phyloP scores from a whole-genome alignment of 2,113 vertebrate species.

The Aplodontia rufa region DNA sequence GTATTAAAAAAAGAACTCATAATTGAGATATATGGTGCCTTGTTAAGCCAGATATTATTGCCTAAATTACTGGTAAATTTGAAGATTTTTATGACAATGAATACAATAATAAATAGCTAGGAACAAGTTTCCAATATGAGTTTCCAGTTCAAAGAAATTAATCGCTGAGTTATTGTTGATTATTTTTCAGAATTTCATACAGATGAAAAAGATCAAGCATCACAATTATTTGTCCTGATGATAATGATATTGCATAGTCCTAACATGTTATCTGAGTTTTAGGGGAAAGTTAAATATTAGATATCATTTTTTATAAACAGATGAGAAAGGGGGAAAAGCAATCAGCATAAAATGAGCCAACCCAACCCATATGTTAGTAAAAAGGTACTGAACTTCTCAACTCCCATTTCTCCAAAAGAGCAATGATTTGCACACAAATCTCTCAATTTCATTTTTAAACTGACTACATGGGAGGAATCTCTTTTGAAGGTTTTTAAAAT shows the following conservation, averaged over 20 bases:
- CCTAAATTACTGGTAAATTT: conserved; percentile 65
- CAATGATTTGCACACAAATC: background rate
- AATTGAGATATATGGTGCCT: background rate
- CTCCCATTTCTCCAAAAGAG: background rate
- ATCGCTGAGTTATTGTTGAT: conserved; percentile 5
- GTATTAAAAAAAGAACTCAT: conserved; percentile 21
- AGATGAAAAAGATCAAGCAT: conserved; percentile 11
- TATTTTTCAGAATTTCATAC: conserved; percentile 16
- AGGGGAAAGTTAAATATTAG: background rate
- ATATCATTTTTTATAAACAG: conserved; percentile 23
- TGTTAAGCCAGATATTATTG: background rate
- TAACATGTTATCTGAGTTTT: background rate
- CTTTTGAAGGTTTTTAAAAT: background rate
- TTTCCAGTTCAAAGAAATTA: conserved; percentile 33
- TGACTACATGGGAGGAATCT: background rate
- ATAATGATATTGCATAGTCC: background rate
- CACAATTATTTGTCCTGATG: background rate
- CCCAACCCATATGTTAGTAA: background rate
- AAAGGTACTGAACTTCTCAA: background rate
- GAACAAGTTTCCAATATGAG: background rate
- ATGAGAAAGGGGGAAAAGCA: background rate
- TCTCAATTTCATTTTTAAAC: conserved; percentile 23
- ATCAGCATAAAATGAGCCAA: background rate
- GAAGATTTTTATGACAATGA: conserved; percentile 34
- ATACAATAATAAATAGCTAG: conserved; percentile 29